These are phyloP conservation scores for Axinella damicornis DNA, from an alignment of 37 sponge, comb jelly and placozoan genomes.

Conservation along the genomic window DNA sequence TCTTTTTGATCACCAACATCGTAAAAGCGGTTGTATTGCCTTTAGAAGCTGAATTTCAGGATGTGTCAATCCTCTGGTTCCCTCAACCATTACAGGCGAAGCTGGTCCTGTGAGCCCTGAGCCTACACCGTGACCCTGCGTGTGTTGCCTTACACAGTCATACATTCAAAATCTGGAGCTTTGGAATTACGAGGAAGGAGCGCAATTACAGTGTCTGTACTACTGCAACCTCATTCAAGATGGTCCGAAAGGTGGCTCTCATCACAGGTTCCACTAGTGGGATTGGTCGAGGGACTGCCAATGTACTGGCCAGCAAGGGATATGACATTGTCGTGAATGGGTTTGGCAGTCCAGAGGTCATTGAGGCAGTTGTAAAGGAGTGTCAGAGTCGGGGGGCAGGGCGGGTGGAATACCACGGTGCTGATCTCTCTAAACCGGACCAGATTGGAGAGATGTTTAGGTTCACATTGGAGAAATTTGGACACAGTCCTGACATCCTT, in stretches of 20 bases:
- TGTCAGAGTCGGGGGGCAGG: slow-evolving; percentile 24
- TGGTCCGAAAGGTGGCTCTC: slow-evolving; percentile 60
- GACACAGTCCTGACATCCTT: slow-evolving; percentile 61
- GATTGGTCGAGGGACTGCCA: slow-evolving; percentile 72
- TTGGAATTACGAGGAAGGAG: background rate
- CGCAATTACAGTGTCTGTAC: too few relatives aligned
- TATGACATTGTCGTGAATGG: slow-evolving; percentile 63
- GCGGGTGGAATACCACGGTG: slow-evolving; percentile 51
- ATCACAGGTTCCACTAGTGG: slow-evolving; percentile 88
- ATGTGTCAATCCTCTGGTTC: too few relatives aligned
- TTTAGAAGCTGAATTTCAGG: too few relatives aligned
- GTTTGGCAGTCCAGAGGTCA: slow-evolving; percentile 38
- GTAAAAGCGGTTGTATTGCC: too few relatives aligned
- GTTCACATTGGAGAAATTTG: slow-evolving; percentile 44
- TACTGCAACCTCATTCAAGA: too few relatives aligned
- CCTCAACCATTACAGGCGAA: too few relatives aligned
- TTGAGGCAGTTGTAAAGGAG: slow-evolving; percentile 15
- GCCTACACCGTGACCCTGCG: too few relatives aligned
- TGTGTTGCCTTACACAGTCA: too few relatives aligned
- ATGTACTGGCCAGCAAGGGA: slow-evolving; percentile 48
- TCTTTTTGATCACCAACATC: too few relatives aligned
- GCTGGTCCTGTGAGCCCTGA: too few relatives aligned
- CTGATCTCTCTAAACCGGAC: slow-evolving; percentile 52
- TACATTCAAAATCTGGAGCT: too few relatives aligned
- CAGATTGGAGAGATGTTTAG: slow-evolving; percentile 65